These are phyloP conservation scores for Chloroceryle inda DNA, from an alignment of 2,797 vertebrate species.

Conservation along the genomic window DNA sequence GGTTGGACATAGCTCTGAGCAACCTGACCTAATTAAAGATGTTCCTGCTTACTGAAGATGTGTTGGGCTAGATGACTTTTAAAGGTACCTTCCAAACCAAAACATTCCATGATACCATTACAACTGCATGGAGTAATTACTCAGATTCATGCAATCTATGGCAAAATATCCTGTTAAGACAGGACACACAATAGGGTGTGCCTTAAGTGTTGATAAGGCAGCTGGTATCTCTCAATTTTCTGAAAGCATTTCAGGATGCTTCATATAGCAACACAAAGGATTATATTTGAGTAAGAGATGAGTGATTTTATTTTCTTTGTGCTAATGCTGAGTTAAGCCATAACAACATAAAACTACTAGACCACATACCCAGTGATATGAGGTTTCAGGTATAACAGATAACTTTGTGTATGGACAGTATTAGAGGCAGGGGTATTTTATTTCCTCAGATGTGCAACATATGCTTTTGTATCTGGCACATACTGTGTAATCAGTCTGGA, in stretches of 20 bases:
- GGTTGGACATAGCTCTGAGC: too few species aligned
- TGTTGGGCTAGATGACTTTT: not conserved
- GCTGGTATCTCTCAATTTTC: not conserved
- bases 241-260: not conserved
- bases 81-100: not conserved
- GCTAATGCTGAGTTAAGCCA: not conserved
- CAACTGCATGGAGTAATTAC: constrained; percentile 9
- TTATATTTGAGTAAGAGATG: not conserved
- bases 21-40: not conserved
- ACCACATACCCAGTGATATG: not conserved
- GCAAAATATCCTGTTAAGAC: not conserved
- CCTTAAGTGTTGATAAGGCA: not conserved
- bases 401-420: not conserved
- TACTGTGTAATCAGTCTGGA: not conserved
- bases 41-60: not conserved
- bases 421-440: not conserved
- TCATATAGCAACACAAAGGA: not conserved
- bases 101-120: not conserved
- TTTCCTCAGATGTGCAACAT: not conserved
- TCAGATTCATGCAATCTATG: not conserved
- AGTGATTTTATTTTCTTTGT: not conserved
- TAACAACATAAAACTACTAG: not conserved
- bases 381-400: not conserved
- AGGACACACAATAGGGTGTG: not conserved
- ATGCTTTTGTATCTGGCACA: not conserved